Percentiles rank a stretch among this genome's conserved stretches.
phyloP scores from a whole-genome alignment of 2,888 invertebrate species.

The Thelaira solivaga region DNA sequence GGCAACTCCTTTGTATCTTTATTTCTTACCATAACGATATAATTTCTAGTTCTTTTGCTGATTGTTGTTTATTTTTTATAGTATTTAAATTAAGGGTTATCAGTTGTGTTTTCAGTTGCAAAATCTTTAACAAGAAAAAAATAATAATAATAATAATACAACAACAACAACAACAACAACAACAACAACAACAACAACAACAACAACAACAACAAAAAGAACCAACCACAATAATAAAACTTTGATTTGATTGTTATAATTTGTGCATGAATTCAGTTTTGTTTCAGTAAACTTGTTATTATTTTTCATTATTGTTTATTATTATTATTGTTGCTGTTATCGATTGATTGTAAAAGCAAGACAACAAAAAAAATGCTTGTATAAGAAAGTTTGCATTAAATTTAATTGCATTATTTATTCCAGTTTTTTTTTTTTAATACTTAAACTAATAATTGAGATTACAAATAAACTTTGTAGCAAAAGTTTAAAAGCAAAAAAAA shows the following conservation, averaged over 20 bases:
- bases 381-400: neutral
- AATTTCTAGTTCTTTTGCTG: neutral
- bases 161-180: conserved; percentile 3
- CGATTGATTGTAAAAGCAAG: no score
- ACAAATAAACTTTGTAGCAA: conserved; percentile 20
- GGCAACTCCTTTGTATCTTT: no score
- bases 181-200: neutral
- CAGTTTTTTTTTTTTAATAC: no score
- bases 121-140: conserved; percentile 31
- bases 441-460: conserved; percentile 27
- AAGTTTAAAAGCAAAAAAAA: neutral
- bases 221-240: no score
- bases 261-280: neutral
- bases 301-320: conserved; percentile 26
- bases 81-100: conserved; percentile 55
- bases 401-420: neutral
- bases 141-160: neutral
- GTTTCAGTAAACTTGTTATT: conserved; percentile 11
- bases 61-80: conserved; percentile 24
- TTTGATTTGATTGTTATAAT: conserved; percentile 53
- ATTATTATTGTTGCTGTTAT: no score
- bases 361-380: no score
- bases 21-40: neutral
- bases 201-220: conserved; percentile 4
- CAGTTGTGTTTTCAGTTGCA: conserved; percentile 46